Base-by-base conservation (phyloP, 2,797 vertebrate species). In the Tenualosa ilisha region DNA sequence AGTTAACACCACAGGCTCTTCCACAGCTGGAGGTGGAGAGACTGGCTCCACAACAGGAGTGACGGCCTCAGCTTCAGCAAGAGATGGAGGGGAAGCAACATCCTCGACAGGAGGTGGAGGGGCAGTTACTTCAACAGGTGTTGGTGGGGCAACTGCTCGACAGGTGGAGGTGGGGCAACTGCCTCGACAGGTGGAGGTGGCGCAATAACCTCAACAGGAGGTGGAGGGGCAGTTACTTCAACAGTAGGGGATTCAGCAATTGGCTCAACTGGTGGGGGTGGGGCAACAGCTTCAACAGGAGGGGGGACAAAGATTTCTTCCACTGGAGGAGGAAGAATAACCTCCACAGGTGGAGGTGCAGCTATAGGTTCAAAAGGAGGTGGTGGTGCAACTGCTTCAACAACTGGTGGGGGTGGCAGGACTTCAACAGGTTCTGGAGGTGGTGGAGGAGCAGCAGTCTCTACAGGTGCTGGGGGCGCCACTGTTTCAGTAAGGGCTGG, bases 401-500 rank as follows among this genome's bases (percentile, higher is more conserved):
- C 20, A 86, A 81, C 26, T 37, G 86, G 61, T 72, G 37, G 7
- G 68, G 68, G 68, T 54, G 83, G 81, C 22, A 82, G 53, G 68
- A 87, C 56, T 86, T 86, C 81, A 11, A 54, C 81, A 72, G 81
- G 49, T 56, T 83, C 26, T 43, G 88, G 68, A 72, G 88, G 86
- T 83, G 89, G 61, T 83, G 88, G 88, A 22, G 84, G 61, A 2
- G n/a, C 87, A 68, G 86, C 83, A 87, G 89, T 46, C 84, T 92
- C 90, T 87, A 89, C 89, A 92, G 90, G 89, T 86, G 92, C 72
- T 90, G 88, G 88, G 82, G 88, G 86, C 5, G 84, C 84, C 82
- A 82, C 54, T 72, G 59, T 72, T 75, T 68, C 51, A 82, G 75
- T 40, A 22, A 83, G 68, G 43, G 86, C 85, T 50, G 68, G 68